Base-by-base conservation (phyloP, 2,113 vertebrate species). In the Stigmatopora argus region DNA sequence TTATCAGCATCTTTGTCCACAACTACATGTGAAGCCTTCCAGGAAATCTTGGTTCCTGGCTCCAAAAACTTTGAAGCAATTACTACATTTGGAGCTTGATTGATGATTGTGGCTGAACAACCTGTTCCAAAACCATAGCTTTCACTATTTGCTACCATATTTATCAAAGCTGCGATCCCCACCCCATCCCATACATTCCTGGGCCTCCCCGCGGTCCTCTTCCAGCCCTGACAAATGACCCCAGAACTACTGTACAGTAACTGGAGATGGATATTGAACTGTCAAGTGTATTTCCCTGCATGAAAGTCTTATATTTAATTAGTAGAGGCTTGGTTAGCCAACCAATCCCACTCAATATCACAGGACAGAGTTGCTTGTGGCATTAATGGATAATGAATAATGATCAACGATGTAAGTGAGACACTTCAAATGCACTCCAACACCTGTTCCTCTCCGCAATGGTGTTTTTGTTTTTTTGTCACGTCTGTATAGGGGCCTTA, bases 241-340 rank as follows among this genome's bases (percentile, higher is more conserved):
- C 26, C 23, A 14, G 11, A 53, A 53, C 51, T 21, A 23, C 19
- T 53, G 51, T 21, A 13, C 19, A 21, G 51, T 23, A 23, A 53
- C 19, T 23, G 21, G 58, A 67, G 11, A 5, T 62, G 80, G 88
- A 83, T 85, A 89, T 89, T 82, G 86, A 87, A 86, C 85, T 83
- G 85, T 84, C 86, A 85, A 19, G 67, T 78, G 82, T 72, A 72
- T 80, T 84, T 88, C 83, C 85, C 62, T 21, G 66, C 78, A 77
- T 83, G 80, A 89, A 80, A 81, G 75, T 64, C 83, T 89, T 82
- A 69, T 80, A 83, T 82, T 80, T 84, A 85, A 90, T 90, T 79
- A 74, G 85, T 83, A 84, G 78, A 80, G 86, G 82, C 78, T 62
- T 66, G 66, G 57, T 67, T 83, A 62, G 61, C 65, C 77, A 71